phyloP scores from a whole-genome alignment of 53 echinoderm and acorn worm species.

The Pentamera pediparva region DNA sequence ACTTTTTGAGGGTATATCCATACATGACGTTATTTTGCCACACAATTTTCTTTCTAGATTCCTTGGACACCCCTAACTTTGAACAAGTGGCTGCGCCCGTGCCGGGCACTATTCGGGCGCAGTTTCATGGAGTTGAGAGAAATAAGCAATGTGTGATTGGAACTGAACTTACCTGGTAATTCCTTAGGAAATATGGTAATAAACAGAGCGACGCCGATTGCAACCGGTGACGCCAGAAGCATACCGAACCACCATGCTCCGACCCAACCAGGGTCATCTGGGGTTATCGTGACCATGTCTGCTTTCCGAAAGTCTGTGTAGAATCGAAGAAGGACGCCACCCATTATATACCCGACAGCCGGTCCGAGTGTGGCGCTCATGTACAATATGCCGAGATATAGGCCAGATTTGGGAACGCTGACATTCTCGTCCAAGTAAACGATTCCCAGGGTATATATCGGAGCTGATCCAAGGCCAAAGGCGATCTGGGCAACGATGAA shows the following conservation, averaged over 20 bases:
- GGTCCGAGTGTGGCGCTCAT: constrained; percentile 38
- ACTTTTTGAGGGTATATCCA: too few relatives aligned
- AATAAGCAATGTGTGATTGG: too few relatives aligned
- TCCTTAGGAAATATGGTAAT: constrained; percentile 21
- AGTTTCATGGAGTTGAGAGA: too few relatives aligned
- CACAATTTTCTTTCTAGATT: too few relatives aligned
- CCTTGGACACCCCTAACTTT: too few relatives aligned
- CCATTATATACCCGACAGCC: constrained; percentile 23
- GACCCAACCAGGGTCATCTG: constrained; percentile 44
- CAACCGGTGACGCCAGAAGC: background rate
- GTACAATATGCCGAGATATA: constrained; percentile 55
- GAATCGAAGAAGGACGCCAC: constrained; percentile 12
- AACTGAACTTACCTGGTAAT: constrained; percentile 19
- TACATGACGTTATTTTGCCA: too few relatives aligned
- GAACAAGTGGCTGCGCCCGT: too few relatives aligned
- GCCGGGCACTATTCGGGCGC: too few relatives aligned
- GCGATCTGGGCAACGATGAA: constrained; percentile 53
- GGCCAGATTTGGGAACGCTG: constrained; percentile 38
- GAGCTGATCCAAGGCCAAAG: constrained; percentile 51
- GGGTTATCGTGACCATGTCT: background rate
- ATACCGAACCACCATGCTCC: constrained; percentile 55
- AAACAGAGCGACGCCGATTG: background rate
- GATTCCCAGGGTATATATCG: constrained; percentile 62
- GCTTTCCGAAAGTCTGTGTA: constrained; percentile 31
- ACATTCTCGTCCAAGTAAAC: constrained; percentile 72